Conservation (phyloP, 1,140 invertebrate genomes). For the Chelonus insularis region DNA sequence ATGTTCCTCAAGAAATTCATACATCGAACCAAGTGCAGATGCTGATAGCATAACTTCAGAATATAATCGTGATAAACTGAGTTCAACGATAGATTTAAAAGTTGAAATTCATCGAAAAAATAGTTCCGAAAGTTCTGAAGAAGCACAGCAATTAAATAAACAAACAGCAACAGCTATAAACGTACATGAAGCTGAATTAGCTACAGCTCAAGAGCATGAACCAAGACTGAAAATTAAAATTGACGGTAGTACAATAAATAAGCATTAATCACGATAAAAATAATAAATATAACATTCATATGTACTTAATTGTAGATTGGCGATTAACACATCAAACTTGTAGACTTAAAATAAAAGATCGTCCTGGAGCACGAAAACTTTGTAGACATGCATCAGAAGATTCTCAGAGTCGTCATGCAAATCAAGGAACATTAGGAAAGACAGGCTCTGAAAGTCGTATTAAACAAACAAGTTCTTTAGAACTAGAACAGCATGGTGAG, state of each 20-base stretch:
- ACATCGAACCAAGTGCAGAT: slow-evolving; percentile 57
- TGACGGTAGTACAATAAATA: slow-evolving; percentile 7
- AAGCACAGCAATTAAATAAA: slow-evolving; percentile 51
- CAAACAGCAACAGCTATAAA: slow-evolving; percentile 45
- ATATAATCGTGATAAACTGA: slow-evolving; percentile 56
- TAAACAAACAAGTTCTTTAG: slow-evolving; percentile 55
- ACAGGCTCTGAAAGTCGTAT: slow-evolving; percentile 57
- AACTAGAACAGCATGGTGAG: slow-evolving; percentile 50
- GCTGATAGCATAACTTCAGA: slow-evolving; percentile 59
- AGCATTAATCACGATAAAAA: too few relatives aligned
- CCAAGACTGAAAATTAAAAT: slow-evolving; percentile 6
- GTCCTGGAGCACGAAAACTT: slow-evolving; percentile 41
- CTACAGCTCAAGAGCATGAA: slow-evolving; percentile 15
- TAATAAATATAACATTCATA: not conserved
- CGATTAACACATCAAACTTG: slow-evolving; percentile 43
- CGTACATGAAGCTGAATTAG: slow-evolving; percentile 47
- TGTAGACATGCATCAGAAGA: slow-evolving; percentile 52
- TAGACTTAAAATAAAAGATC: slow-evolving; percentile 44
- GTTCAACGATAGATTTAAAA: slow-evolving; percentile 74
- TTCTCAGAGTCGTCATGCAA: slow-evolving; percentile 49
- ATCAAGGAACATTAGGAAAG: slow-evolving; percentile 51
- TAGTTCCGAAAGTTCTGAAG: slow-evolving; percentile 81
- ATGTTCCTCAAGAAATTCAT: slow-evolving; percentile 66
- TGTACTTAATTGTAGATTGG: slow-evolving; percentile 36
- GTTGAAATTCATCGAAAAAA: slow-evolving; percentile 91